phyloP scores from a whole-genome alignment of 2,113 vertebrate species.

The Oplegnathus fasciatus region DNA sequence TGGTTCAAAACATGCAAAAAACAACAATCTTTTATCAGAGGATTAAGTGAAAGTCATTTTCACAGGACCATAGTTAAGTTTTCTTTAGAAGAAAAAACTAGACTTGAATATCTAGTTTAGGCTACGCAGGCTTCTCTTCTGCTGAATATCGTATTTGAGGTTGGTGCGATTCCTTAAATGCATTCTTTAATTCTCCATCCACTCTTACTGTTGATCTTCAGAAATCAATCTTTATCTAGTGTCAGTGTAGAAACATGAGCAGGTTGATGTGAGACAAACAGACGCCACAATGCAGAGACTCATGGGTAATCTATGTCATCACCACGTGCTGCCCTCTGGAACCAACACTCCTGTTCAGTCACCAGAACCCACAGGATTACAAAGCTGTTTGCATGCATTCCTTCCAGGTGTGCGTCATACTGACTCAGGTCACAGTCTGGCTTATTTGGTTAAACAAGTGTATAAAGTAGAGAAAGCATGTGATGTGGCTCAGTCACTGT shows the following conservation, averaged over 20 bases:
- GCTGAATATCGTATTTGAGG: no score
- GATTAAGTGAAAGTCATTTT: no score
- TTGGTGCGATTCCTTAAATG: no score
- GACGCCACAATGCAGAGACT: neutral
- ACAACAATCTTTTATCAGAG: no score
- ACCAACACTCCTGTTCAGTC: no score
- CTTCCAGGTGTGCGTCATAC: slow-evolving; percentile 1
- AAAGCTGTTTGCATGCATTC: slow-evolving; percentile 7
- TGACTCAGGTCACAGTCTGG: neutral
- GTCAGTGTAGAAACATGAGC: neutral
- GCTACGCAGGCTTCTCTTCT: no score
- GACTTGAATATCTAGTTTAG: no score
- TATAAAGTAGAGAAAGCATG: no score
- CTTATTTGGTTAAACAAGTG: neutral
- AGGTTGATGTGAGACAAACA: neutral
- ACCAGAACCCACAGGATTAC: neutral
- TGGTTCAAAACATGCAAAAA: no score
- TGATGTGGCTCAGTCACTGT: no score
- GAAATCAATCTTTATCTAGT: neutral
- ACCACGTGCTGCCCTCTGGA: neutral
- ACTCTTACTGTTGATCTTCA: neutral
- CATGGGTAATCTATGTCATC: neutral
- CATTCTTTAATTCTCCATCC: neutral
- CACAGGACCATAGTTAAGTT: no score
- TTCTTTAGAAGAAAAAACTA: no score